Evolutionary conservation across 1,140 invertebrate species (phyloP).

Genomic region (Neodiprion lecontei): DNA sequence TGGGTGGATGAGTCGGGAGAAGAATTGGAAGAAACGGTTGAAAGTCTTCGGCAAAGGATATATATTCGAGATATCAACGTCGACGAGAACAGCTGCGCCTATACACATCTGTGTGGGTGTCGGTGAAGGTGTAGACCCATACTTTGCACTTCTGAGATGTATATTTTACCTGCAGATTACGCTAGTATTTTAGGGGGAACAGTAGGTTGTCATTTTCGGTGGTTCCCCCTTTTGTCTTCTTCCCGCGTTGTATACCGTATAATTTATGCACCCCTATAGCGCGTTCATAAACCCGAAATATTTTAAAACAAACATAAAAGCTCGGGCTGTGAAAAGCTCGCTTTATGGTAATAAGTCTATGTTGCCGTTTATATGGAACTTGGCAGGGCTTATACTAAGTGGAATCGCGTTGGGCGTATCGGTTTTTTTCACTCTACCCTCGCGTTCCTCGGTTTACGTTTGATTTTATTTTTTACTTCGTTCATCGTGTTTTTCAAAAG

Average conservation of each 20-base stretch:
- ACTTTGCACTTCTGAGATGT: too few relatives aligned
- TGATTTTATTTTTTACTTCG: neutral
- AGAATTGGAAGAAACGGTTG: too few relatives aligned
- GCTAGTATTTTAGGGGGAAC: neutral
- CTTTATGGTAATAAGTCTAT: constrained; percentile 16
- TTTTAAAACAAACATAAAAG: constrained; percentile 54
- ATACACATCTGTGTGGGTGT: too few relatives aligned
- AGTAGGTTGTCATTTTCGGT: constrained; percentile 1
- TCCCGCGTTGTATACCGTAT: constrained; percentile 34
- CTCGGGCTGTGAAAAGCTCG: constrained; percentile 33
- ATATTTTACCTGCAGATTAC: constrained; percentile 3
- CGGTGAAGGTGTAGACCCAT: too few relatives aligned
- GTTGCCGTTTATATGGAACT: constrained; percentile 8
- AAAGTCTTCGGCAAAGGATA: neutral
- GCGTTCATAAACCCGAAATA: constrained; percentile 53
- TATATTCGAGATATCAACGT: neutral
- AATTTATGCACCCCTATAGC: constrained; percentile 55
- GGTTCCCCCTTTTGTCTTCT: constrained; percentile 3
- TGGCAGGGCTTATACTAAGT: constrained; percentile 9
- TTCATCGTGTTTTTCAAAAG: too few relatives aligned
- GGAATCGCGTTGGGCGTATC: constrained; percentile 4
- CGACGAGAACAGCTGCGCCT: neutral
- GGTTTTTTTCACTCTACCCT: neutral
- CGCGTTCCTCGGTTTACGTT: neutral
- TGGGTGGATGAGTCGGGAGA: neutral